Base-by-base conservation (phyloP, 1,140 invertebrate genomes). In the Orius laevigatus region DNA sequence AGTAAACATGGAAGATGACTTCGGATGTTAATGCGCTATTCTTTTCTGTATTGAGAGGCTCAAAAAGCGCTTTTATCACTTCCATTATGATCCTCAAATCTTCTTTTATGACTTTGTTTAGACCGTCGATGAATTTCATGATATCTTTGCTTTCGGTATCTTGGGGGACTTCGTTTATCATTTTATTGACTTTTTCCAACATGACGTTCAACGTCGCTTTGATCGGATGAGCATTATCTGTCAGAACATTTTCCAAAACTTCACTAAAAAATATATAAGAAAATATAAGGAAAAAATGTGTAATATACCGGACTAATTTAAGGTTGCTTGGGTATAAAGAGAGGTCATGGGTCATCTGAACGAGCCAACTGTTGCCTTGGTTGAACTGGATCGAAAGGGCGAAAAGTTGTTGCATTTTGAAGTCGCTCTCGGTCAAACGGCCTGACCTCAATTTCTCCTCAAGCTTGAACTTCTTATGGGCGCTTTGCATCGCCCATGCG, bases 361-460 rank as follows among this genome's bases (percentile, higher is more conserved):
- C 46, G 10, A 54, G 16, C 50, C 46, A 52, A 5, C 32, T 20
- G 31, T 54, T 51, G 10, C 50, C 53, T 49, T 54, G 50, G 14
- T 49, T 47, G 15, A 43, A 55, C 20, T 55, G 49, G n/a, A 53
- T 34, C 8, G 52, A 43, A 4, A 50, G 18, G 2, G 51, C 48
- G 41, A 47, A 55, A 11, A 55, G 19, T 16, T 53, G 52, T 18
- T 53, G 51, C 44, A 53, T 55, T 16, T 52, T 53, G 19, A 55
- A 51, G 42, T 55, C 54, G 35, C 42, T 46, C 18, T 49, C 52
- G 10, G 36, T 53, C 11, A 55, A 46, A 2, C 43, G 39, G 5
- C 54, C 54, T 10, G 31, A 42, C n/a, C 40, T 11, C 31, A 55
- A 39, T 40, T 55, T 55, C 19, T 55, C 54, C 41, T 49, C 33